phyloP scores from a whole-genome alignment of 2,797 vertebrate genomes.

The Cuniculus paca region DNA sequence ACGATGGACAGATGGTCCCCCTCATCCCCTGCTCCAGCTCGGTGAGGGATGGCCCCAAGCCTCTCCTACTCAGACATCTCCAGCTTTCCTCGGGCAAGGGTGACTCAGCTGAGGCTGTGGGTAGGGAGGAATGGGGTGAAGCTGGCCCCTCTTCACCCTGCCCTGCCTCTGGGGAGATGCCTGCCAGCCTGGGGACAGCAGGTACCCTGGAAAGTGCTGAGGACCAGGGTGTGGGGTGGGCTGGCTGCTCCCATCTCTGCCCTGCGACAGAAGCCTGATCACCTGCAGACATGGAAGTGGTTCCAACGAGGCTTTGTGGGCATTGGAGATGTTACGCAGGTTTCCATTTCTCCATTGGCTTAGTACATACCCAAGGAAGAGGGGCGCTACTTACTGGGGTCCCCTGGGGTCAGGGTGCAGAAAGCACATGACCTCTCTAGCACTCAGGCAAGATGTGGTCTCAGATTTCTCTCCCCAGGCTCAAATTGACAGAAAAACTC shows the following conservation, averaged over 20 bases:
- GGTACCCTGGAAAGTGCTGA: neutral
- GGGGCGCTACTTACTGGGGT: neutral
- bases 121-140: neutral
- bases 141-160: neutral
- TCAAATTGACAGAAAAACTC: neutral
- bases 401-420: no score
- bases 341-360: neutral
- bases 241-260: neutral
- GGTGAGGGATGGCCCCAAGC: neutral
- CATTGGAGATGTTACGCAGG: neutral
- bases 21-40: neutral
- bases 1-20: no score
- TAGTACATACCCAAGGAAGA: neutral
- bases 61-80: neutral
- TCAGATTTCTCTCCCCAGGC: neutral
- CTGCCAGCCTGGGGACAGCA: neutral
- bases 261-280: neutral
- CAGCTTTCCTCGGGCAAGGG: no score
- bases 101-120: neutral
- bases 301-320: neutral
- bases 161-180: neutral
- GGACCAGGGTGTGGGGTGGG: no score
- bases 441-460: neutral
- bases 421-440: neutral
- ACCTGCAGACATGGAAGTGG: neutral